Evolutionary conservation across 2,113 vertebrate genomes (phyloP).

Genomic region (Amia ocellicauda): DNA sequence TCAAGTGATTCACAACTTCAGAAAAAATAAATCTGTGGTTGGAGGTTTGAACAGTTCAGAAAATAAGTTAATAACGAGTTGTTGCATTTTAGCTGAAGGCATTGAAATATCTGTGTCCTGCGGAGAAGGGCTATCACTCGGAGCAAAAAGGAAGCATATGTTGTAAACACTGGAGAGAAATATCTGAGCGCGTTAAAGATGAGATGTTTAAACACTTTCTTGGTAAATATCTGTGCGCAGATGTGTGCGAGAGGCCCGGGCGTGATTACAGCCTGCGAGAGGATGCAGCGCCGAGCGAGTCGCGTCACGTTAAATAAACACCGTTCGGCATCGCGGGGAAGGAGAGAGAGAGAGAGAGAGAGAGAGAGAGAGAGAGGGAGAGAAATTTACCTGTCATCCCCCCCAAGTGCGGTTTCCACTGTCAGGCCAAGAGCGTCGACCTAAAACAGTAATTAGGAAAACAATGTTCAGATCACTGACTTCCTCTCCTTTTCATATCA

Average conservation of each 20-base stretch:
- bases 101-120: background rate
- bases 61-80: too few relatives aligned
- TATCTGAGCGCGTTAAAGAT: background rate
- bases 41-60: too few relatives aligned
- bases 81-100: too few relatives aligned
- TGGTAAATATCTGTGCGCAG: background rate
- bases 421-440: conserved; percentile 23
- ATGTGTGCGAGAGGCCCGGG: background rate
- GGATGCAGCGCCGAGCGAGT: background rate
- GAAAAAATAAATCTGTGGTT: too few relatives aligned
- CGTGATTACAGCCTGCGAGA: background rate
- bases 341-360: conserved; percentile 9
- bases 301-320: conserved; percentile 15
- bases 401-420: conserved; percentile 4
- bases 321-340: background rate
- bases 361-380: background rate
- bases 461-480: background rate
- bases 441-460: background rate
- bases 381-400: conserved; percentile 7
- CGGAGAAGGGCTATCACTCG: background rate
- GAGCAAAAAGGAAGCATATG: too few relatives aligned
- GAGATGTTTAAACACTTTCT: background rate
- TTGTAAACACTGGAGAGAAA: background rate
- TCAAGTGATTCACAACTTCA: too few relatives aligned
- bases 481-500: too few relatives aligned